phyloP scores from a whole-genome alignment of 2,797 vertebrate species.

The Ptychobarbus kaznakovi region DNA sequence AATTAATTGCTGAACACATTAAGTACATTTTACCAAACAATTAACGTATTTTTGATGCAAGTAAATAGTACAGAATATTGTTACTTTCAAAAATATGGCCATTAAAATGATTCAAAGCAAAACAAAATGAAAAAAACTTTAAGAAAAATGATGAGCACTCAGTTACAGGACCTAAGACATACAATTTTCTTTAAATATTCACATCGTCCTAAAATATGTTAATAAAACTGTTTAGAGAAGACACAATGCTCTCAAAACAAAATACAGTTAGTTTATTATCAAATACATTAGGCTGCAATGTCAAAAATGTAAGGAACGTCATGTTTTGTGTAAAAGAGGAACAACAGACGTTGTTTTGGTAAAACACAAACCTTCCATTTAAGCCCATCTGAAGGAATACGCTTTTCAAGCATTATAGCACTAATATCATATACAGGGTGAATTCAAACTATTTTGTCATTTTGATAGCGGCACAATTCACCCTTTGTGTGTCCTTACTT shows the following conservation, averaged over 20 bases:
- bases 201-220: not conserved
- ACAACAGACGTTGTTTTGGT: not conserved
- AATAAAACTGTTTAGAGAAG: not conserved
- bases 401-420: not conserved
- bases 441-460: not conserved
- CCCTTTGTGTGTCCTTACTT: not conserved
- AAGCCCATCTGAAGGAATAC: not conserved
- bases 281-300: not conserved
- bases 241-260: not conserved
- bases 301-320: not conserved
- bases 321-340: not conserved
- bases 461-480: not conserved
- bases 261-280: not conserved
- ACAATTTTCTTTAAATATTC: not conserved
- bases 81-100: not conserved
- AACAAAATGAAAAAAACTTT: not conserved
- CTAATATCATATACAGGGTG: not conserved
- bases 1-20: not conserved
- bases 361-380: not conserved
- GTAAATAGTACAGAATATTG: not conserved
- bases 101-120: not conserved
- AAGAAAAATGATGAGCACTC: not conserved
- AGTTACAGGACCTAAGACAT: not conserved
- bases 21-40: not conserved
- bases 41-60: not conserved